Evolutionary conservation across 2,888 invertebrate species (phyloP).

Genomic region (Hesperia comma): DNA sequence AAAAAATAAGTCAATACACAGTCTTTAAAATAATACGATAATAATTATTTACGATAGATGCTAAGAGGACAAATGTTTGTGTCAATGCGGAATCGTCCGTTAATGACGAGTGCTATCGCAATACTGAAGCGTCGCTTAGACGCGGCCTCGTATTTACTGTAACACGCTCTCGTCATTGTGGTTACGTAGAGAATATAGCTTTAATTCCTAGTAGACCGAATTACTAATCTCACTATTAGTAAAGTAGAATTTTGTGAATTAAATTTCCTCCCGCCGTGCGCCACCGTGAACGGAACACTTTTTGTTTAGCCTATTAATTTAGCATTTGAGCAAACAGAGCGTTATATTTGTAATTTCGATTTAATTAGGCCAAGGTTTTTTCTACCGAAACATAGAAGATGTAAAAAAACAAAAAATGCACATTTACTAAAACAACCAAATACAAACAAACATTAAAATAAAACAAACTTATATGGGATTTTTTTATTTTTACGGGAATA

Average conservation of each 20-base stretch:
- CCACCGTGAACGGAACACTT: too few relatives aligned
- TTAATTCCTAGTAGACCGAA: constrained; percentile 59
- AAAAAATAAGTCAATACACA: constrained; percentile 35
- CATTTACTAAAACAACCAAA: too few relatives aligned
- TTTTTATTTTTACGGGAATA: too few relatives aligned
- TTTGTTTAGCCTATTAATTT: neutral
- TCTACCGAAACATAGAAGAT: too few relatives aligned
- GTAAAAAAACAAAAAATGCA: too few relatives aligned
- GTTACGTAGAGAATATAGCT: constrained; percentile 59
- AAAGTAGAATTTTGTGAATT: constrained; percentile 32
- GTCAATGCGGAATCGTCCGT: constrained; percentile 56
- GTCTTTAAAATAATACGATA: constrained; percentile 40
- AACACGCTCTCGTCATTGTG: constrained; percentile 50
- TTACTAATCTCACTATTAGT: constrained; percentile 41
- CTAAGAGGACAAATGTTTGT: constrained; percentile 39
- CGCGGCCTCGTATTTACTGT: constrained; percentile 48
- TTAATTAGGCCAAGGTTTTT: too few relatives aligned
- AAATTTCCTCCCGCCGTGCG: constrained; percentile 52
- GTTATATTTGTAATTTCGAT: too few relatives aligned
- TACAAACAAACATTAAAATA: too few relatives aligned
- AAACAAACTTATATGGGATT: too few relatives aligned
- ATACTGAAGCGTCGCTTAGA: constrained; percentile 59
- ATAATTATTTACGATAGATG: constrained; percentile 37
- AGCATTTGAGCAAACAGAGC: constrained; percentile 8
- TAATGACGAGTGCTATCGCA: constrained; percentile 66